Evolutionary conservation across 2,113 vertebrate genomes (phyloP).

Genomic region (Heterotilapia buettikoferi): DNA sequence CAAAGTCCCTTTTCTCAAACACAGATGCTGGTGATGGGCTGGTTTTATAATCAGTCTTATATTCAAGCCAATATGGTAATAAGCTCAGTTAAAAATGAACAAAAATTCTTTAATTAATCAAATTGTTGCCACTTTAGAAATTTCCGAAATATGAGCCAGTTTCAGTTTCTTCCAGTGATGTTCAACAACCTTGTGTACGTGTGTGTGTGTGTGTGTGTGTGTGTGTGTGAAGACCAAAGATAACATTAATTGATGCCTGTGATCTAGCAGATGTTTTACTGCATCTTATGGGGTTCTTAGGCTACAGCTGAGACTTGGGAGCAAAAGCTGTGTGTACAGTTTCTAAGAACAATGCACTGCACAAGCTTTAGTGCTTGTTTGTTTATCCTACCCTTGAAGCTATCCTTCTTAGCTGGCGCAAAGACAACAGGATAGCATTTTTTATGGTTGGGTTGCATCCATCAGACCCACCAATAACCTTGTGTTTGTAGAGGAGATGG

Average conservation of each 20-base stretch:
- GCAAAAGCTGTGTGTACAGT: neutral
- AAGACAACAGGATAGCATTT: neutral
- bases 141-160: neutral
- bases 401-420: neutral
- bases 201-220: neutral
- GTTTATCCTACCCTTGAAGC: neutral
- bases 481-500: neutral
- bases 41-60: neutral
- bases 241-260: neutral
- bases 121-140: neutral
- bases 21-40: neutral
- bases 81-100: neutral
- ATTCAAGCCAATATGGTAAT: neutral
- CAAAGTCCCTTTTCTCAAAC: neutral
- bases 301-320: neutral
- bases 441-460: neutral
- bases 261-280: neutral
- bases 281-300: neutral
- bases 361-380: neutral
- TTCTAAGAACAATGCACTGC: neutral
- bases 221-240: neutral
- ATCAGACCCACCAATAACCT: neutral
- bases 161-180: neutral
- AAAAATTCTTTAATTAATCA: neutral
- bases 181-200: neutral